These are phyloP conservation scores for Anguilla marmorata DNA, from an alignment of 2,797 vertebrate genomes.

Conservation along the genomic window DNA sequence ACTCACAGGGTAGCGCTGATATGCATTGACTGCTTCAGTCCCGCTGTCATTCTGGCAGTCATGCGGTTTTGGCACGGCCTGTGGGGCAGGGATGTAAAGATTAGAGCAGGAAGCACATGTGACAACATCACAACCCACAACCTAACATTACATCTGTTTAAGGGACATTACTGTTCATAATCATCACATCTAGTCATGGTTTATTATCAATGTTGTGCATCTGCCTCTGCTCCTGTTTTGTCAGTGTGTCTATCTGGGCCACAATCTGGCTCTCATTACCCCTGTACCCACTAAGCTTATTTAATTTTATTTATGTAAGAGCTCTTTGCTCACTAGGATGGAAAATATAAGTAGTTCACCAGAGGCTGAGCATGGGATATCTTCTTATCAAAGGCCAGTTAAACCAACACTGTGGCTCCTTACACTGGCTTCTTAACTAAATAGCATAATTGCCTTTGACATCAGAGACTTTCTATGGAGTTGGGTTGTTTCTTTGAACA, in stretches of 20 bases:
- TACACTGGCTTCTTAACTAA: slow-evolving; percentile 27
- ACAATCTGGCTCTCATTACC: slow-evolving; percentile 26
- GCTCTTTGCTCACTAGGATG: background rate
- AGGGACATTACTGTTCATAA: background rate
- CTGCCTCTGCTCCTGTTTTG: background rate
- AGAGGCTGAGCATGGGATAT: slow-evolving; percentile 6
- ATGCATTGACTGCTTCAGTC: background rate
- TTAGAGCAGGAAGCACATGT: background rate
- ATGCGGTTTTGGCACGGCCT: background rate
- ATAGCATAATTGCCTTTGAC: background rate
- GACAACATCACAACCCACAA: background rate
- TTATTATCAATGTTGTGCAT: background rate
- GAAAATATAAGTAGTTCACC: slow-evolving; percentile 15
- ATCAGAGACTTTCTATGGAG: background rate
- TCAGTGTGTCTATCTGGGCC: slow-evolving; percentile 6
- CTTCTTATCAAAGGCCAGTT: slow-evolving; percentile 9
- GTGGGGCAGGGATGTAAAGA: background rate
- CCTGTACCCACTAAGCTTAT: background rate
- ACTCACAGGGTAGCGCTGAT: background rate
- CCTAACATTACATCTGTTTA: background rate
- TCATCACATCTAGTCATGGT: background rate
- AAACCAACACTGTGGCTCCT: slow-evolving; percentile 27
- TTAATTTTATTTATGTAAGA: background rate
- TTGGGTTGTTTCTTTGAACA: background rate
- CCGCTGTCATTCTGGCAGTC: background rate